Evolutionary conservation across 2,888 invertebrate genomes (phyloP), one percentile per base, ranked within the genome.

Genomic region (Hirudinaria manillensis): DNA sequence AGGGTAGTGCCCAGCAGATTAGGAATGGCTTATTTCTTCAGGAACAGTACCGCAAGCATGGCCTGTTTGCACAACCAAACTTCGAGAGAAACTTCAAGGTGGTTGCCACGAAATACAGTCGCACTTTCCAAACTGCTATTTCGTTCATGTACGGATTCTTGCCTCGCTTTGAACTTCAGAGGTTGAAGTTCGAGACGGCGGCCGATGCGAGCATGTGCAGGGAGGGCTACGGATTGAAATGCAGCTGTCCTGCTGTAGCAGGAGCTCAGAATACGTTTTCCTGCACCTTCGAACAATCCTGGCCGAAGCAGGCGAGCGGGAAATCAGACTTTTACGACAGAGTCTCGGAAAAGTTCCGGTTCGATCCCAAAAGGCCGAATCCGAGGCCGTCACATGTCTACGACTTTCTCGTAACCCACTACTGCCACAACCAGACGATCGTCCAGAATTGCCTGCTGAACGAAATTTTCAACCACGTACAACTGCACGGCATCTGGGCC

Each of bases 51-150:
- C n/a, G 55, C 3, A 34, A n/a, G 45, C 75, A 75, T 21, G 36
- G 29, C 65, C 53, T 53, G 27, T 72, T 78, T 79, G 82, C 82
- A 80, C 80, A 87, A 78, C 85, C 81, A 84, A 38, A 78, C 86
- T 6, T 78, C 90, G 21, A 68, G 32, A 68, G 32, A 24, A 36
- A 73, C 24, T n/a, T 73, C 32, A 53, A 65, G 16, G 88, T 91
- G 6, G 91, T 90, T 83, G 92, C 93, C 80, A 94, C 95, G 0
- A 89, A 91, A 65, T 94, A 93, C 84, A 73, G 72, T 68, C 86
- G 97, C 81, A 96, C 96, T 27, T 93, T 92, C 82, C 95, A 95
- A 86, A 94, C 94, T 80, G 91, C 92, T 0, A 87, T 93, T 80
- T 93, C 93, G 0, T 88, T 93, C 79, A 84, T 92, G 3, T 92